phyloP scores from a whole-genome alignment of 2,113 vertebrate genomes.

The Cheilinus undulatus region DNA sequence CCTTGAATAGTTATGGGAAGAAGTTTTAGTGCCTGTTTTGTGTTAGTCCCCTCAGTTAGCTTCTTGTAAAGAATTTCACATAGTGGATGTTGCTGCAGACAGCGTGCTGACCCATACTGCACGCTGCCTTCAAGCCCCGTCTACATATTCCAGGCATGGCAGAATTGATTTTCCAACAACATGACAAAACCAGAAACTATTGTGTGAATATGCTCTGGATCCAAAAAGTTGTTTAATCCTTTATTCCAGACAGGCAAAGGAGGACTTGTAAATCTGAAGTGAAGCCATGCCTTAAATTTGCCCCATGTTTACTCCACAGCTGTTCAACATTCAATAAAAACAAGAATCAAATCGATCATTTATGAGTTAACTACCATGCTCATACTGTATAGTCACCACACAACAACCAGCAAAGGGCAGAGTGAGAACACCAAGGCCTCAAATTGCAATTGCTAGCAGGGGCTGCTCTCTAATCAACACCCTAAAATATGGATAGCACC shows the following conservation, averaged over 20 bases:
- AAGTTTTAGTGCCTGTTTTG: not conserved
- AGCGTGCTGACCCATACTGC: not conserved
- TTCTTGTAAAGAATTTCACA: not conserved
- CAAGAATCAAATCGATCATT: slow-evolving; percentile 28
- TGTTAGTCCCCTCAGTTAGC: not conserved
- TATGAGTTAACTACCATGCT: slow-evolving; percentile 28
- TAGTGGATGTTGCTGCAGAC: not conserved
- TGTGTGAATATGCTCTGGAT: slow-evolving; percentile 21
- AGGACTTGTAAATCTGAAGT: slow-evolving; percentile 12
- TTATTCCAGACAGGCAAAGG: slow-evolving; percentile 2
- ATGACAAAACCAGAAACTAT: slow-evolving; percentile 21
- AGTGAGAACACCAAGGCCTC: slow-evolving; percentile 33
- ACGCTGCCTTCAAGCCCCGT: not conserved
- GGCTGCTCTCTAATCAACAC: slow-evolving; percentile 67
- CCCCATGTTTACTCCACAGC: not conserved
- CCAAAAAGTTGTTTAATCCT: slow-evolving; percentile 21
- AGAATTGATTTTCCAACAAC: slow-evolving; percentile 30
- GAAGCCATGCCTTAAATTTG: slow-evolving; percentile 8
- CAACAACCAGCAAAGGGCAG: slow-evolving; percentile 30
- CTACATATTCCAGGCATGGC: slow-evolving; percentile 7
- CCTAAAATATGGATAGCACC: slow-evolving; percentile 50
- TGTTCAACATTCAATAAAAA: slow-evolving; percentile 20
- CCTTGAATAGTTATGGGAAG: not conserved
- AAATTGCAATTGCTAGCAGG: slow-evolving; percentile 50
- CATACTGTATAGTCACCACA: slow-evolving; percentile 16